A percentile compares a stretch with the other conserved stretches of the same genome.
These are phyloP conservation scores for Gavia stellata DNA, from an alignment of 2,113 vertebrate genomes.

Conservation along the genomic window DNA sequence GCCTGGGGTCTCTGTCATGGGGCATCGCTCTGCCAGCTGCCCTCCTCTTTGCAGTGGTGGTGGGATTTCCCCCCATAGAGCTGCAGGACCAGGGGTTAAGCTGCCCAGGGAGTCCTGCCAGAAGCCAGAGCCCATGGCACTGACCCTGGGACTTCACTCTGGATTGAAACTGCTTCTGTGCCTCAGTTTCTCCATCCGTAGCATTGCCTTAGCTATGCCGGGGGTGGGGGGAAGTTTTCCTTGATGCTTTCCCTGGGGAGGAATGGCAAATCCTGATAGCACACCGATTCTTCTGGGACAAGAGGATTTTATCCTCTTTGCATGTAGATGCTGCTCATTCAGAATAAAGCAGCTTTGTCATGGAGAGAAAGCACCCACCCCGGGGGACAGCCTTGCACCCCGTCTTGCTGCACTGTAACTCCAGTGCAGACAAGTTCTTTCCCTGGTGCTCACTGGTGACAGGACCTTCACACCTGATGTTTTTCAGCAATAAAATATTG, in stretches of 20 bases:
- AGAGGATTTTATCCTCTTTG: not conserved
- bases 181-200: not conserved
- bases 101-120: not conserved
- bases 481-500: not conserved
- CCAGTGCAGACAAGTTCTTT: not conserved
- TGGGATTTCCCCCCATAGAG: not conserved
- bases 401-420: not conserved
- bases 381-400: fast-evolving
- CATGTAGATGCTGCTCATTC: not conserved
- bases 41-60: not conserved
- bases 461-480: not conserved
- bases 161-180: not conserved
- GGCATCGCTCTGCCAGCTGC: not conserved
- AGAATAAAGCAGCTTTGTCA: not conserved
- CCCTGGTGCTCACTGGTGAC: not conserved
- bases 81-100: not conserved
- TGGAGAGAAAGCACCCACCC: not conserved
- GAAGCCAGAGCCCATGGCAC: fast-evolving
- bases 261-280: not conserved
- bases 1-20: not conserved
- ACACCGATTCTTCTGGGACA: not conserved
- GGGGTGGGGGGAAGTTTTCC: not conserved
- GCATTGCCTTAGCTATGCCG: fast-evolving
- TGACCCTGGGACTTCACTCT: not conserved
- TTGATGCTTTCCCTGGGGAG: not conserved